Conservation (phyloP, 2,888 invertebrate species). For the Dastarcus helophoroides region DNA sequence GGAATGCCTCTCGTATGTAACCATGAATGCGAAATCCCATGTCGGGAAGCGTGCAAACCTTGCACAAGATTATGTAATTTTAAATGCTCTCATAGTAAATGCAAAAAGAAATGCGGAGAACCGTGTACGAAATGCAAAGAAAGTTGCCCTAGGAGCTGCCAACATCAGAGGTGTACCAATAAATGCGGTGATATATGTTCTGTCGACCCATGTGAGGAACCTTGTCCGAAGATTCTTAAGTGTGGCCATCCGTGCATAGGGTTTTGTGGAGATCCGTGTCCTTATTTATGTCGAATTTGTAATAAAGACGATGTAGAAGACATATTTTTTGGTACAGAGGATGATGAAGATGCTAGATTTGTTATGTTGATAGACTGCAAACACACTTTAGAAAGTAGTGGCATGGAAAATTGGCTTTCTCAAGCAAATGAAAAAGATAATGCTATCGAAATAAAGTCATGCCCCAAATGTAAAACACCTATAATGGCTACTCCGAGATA, state of each 20-base stretch:
- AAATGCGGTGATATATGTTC: constrained; percentile 40
- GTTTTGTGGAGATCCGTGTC: constrained; percentile 52
- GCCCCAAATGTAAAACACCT: constrained; percentile 22
- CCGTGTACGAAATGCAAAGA: constrained; percentile 33
- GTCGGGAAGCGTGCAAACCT: constrained; percentile 46
- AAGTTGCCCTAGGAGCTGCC: constrained; percentile 32
- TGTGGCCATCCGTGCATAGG: constrained; percentile 58
- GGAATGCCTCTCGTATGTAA: constrained; percentile 48
- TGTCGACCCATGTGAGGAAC: constrained; percentile 36
- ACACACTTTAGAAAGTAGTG: constrained; percentile 21
- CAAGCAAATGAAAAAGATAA: constrained; percentile 9
- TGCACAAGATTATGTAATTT: constrained; percentile 41
- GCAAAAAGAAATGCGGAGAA: constrained; percentile 36
- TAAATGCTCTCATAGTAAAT: constrained; percentile 43
- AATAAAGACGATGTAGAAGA: constrained; percentile 17
- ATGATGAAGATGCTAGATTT: constrained; percentile 22
- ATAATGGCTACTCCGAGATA: constrained; percentile 22
- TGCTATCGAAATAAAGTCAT: constrained; percentile 16
- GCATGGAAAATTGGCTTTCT: constrained; percentile 20
- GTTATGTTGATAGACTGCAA: constrained; percentile 23
- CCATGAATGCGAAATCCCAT: constrained; percentile 47
- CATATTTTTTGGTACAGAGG: constrained; percentile 23
- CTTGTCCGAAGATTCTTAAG: constrained; percentile 31
- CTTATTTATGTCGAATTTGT: constrained; percentile 21
- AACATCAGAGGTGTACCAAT: constrained; percentile 39